These are phyloP conservation scores for Chironex yamaguchii DNA, from an alignment of 30 jellyfish, hydroid and myxozoan genomes.

Conservation along the genomic window DNA sequence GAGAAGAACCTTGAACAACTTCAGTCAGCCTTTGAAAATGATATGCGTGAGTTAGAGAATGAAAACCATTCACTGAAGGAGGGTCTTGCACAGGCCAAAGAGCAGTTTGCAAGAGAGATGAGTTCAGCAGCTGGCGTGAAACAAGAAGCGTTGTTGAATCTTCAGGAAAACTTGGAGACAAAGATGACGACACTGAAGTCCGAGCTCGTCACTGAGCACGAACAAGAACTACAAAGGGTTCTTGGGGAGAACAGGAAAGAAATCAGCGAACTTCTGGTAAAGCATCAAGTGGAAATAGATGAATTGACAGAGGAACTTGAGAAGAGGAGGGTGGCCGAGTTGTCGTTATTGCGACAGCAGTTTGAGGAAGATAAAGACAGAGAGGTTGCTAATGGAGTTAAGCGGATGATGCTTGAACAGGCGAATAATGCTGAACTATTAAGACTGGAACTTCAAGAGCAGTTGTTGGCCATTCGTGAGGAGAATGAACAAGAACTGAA, in stretches of 20 bases:
- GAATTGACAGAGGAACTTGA: constrained; percentile 35
- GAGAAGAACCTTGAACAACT: constrained; percentile 61
- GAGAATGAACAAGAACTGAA: constrained; percentile 66
- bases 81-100: constrained; percentile 22
- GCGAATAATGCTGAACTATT: constrained; percentile 42
- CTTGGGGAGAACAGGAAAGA: constrained; percentile 58
- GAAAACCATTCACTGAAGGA: constrained; percentile 59
- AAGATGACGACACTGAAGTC: constrained; percentile 30
- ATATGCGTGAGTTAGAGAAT: constrained; percentile 58
- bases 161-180: constrained; percentile 31
- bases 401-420: constrained; percentile 68
- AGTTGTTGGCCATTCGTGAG: constrained; percentile 54
- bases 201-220: not conserved
- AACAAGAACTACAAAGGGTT: constrained; percentile 47
- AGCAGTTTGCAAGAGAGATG: constrained; percentile 30
- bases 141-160: constrained; percentile 34
- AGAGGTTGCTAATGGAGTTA: constrained; percentile 63
- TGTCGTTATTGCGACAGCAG: constrained; percentile 33
- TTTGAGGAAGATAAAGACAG: constrained; percentile 71
- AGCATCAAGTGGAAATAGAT: constrained; percentile 50
- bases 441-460: constrained; percentile 49
- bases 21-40: constrained; percentile 69
- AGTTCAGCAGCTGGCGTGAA: not conserved
- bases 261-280: constrained; percentile 32
- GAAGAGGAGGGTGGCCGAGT: constrained; percentile 29